These are phyloP conservation scores for Pollenia amentaria DNA, from an alignment of 2,888 invertebrate species.

Conservation along the genomic window DNA sequence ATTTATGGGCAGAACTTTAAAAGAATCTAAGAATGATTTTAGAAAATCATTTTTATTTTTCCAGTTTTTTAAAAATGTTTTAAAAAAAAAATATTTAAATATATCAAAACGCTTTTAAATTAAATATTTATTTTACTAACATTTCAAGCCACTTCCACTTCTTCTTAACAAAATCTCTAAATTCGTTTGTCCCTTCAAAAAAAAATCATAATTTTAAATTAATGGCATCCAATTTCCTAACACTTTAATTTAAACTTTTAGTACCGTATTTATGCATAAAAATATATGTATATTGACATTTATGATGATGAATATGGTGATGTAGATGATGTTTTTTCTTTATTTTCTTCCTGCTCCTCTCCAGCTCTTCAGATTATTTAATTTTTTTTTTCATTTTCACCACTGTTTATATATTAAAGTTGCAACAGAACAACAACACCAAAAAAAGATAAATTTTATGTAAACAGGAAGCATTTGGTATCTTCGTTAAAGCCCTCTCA, in stretches of 20 bases:
- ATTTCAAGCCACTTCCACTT: too few relatives aligned
- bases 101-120: too few relatives aligned
- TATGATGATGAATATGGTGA: conserved; percentile 39
- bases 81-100: too few relatives aligned
- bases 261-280: conserved; percentile 14
- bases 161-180: too few relatives aligned
- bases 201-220: conserved; percentile 9
- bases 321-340: neutral
- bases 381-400: conserved; percentile 8
- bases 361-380: neutral
- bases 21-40: neutral
- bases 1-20: neutral
- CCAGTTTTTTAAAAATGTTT: too few relatives aligned
- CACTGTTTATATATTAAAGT: conserved; percentile 20
- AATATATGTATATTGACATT: conserved; percentile 48
- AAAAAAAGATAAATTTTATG: conserved; percentile 47
- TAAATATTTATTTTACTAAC: too few relatives aligned
- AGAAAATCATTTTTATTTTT: too few relatives aligned
- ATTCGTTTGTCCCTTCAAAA: too few relatives aligned
- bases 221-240: neutral
- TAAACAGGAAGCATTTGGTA: conserved; percentile 55
- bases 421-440: conserved; percentile 31
- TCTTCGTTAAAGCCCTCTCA: neutral
- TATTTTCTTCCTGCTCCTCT: neutral
- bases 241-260: conserved; percentile 1